These are phyloP conservation scores for Protobothrops mucrosquamatus DNA, from an alignment of 2,113 vertebrate species.

Conservation along the genomic window DNA sequence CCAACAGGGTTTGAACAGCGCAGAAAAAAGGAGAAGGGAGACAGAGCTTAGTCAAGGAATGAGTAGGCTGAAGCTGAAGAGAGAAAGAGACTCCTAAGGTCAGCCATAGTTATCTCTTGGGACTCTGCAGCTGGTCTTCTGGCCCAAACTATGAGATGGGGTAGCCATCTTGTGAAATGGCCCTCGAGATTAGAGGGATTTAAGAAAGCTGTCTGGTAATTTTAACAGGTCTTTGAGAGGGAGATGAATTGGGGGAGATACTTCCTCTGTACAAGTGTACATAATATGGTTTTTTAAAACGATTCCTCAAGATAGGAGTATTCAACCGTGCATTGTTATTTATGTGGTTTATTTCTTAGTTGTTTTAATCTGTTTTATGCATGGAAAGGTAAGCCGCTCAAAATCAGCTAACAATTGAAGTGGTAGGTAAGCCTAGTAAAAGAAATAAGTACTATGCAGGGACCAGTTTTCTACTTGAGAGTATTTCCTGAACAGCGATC, in stretches of 20 bases:
- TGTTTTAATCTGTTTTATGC: background rate
- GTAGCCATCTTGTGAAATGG: background rate
- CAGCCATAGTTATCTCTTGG: background rate
- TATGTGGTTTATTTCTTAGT: background rate
- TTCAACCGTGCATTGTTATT: background rate
- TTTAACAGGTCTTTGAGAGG: background rate
- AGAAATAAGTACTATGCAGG: background rate
- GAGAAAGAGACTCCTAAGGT: background rate
- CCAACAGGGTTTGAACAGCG: background rate
- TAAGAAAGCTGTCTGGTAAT: background rate
- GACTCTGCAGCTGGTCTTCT: background rate
- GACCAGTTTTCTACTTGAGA: background rate
- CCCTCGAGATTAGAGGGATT: background rate
- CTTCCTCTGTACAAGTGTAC: background rate
- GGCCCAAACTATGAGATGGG: background rate
- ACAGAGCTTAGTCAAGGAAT: background rate
- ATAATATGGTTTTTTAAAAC: background rate
- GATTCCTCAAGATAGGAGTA: background rate
- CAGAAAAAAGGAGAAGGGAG: background rate
- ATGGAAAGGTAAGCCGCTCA: background rate
- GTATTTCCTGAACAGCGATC: background rate
- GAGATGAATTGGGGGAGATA: background rate
- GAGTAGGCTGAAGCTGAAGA: background rate
- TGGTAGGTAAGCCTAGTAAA: background rate
- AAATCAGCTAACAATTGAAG: background rate